Evolutionary conservation across 2,888 invertebrate genomes (phyloP), one percentile per base, ranked within the genome.

Genomic region (Lepidochrysops patricia): DNA sequence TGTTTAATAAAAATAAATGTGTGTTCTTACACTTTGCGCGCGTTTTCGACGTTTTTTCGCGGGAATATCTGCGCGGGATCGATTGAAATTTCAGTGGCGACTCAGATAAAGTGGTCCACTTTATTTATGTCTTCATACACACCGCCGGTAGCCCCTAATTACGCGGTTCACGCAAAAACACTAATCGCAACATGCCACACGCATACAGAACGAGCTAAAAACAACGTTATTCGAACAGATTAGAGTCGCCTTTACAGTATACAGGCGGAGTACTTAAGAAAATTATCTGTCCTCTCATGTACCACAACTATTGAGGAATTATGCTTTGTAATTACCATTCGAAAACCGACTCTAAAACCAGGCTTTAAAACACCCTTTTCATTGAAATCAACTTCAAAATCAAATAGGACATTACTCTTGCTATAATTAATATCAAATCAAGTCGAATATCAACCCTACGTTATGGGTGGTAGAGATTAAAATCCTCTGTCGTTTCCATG

Each of bases 51-150:
- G 23, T 43, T 43, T 43, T 43, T 43, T 43, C 19, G 43, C 43
- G 43, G 43, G 43, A 68, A 70, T 71, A 70, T 67, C 73, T 68
- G 65, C 58, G 63, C 61, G 64, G 72, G 74, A 82, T 84, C 83
- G 82, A 81, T 82, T 77, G 83, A 79, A 83, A 80, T 81, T 80
- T 79, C 77, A 77, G 74, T 62, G 52, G 62, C 84, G 82, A 85
- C 82, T 85, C 82, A 75, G 72, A 69, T 72, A 76, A 43, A 43
- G 43, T 43, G 76, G 76, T 80, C 74, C 79, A 68, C 76, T 85
- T 89, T 86, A 88, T 88, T 88, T 89, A 89, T 87, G 88, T 88
- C 89, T 88, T 87, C 87, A 89, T 89, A 88, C 84, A 74, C 71
- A 79, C 85, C 87, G 87, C 84, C 86, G 87, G 87, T 87, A 82